Conservation (phyloP, 2,888 invertebrate genomes). For the Zele albiditarsus region DNA sequence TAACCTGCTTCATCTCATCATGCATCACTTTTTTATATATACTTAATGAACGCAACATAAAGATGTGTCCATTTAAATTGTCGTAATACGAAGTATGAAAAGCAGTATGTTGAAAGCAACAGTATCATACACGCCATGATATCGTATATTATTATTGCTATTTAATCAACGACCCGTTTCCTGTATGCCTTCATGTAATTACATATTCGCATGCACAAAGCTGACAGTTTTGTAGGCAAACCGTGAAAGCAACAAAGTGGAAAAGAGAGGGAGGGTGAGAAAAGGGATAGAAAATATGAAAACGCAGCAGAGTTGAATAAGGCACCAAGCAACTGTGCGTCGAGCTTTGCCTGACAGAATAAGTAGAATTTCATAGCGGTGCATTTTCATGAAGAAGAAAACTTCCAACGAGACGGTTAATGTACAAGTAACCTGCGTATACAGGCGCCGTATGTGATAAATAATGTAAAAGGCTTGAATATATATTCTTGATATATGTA, state of each 20-base stretch:
- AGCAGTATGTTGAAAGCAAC: background rate
- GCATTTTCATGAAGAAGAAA: slow-evolving; percentile 41
- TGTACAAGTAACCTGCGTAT: slow-evolving; percentile 46
- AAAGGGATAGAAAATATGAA: background rate
- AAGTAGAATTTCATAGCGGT: slow-evolving; percentile 28
- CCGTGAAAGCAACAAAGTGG: background rate
- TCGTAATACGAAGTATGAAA: background rate
- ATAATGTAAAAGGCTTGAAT: slow-evolving; percentile 59
- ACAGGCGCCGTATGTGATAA: slow-evolving; percentile 53
- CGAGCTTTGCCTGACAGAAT: slow-evolving; percentile 16
- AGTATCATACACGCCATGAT: background rate
- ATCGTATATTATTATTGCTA: background rate
- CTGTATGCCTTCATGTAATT: background rate
- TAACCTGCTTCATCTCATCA: background rate
- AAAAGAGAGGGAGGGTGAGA: background rate
- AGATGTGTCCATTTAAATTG: background rate
- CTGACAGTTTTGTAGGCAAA: background rate
- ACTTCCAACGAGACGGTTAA: slow-evolving; percentile 44
- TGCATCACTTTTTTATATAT: slow-evolving; percentile 1
- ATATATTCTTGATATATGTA: slow-evolving; percentile 56
- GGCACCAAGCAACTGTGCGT: background rate
- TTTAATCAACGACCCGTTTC: slow-evolving; percentile 6
- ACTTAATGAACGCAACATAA: slow-evolving; percentile 1
- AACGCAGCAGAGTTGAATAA: slow-evolving; percentile 6
- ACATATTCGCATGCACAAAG: background rate